phyloP scores from a whole-genome alignment of 2,797 vertebrate genomes.

The Fundulus diaphanus region DNA sequence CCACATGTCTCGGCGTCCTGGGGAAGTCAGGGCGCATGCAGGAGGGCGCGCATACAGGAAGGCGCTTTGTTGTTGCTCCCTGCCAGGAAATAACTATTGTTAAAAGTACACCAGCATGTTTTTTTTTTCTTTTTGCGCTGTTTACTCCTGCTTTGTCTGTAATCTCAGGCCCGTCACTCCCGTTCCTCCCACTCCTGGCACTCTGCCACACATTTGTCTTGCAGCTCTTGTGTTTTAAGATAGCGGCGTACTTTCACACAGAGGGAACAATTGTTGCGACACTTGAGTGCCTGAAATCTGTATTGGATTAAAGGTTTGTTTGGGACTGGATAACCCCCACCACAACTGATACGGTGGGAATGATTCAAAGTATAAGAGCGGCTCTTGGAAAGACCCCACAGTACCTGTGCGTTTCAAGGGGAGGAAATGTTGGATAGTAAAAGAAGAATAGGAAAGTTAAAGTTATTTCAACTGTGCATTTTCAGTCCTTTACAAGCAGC shows the following conservation, averaged over 20 bases:
- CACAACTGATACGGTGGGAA: constrained; percentile 67
- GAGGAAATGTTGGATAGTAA: constrained; percentile 16
- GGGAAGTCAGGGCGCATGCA: constrained; percentile 81
- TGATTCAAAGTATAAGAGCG: constrained; percentile 36
- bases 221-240: constrained; percentile 71
- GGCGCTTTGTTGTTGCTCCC: constrained; percentile 78
- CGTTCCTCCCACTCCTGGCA: constrained; percentile 65
- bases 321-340: constrained; percentile 60
- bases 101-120: constrained; percentile 70
- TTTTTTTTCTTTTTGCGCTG: constrained; percentile 72
- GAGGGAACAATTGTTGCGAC: constrained; percentile 76
- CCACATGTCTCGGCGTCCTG: constrained; percentile 76
- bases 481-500: constrained; percentile 28
- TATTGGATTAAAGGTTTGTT: constrained; percentile 75
- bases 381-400: constrained; percentile 27
- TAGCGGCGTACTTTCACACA: constrained; percentile 74
- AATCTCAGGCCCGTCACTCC: constrained; percentile 66
- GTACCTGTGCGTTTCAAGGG: constrained; percentile 40
- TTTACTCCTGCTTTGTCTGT: constrained; percentile 77
- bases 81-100: constrained; percentile 82
- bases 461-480: constrained; percentile 26
- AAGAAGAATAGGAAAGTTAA: constrained; percentile 39
- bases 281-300: constrained; percentile 74
- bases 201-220: constrained; percentile 75
- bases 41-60: constrained; percentile 78